A percentile compares a stretch with the other conserved stretches of the same genome.
Evolutionary conservation across 1,140 invertebrate genomes (phyloP).

Genomic region (Pteromalus puparum): DNA sequence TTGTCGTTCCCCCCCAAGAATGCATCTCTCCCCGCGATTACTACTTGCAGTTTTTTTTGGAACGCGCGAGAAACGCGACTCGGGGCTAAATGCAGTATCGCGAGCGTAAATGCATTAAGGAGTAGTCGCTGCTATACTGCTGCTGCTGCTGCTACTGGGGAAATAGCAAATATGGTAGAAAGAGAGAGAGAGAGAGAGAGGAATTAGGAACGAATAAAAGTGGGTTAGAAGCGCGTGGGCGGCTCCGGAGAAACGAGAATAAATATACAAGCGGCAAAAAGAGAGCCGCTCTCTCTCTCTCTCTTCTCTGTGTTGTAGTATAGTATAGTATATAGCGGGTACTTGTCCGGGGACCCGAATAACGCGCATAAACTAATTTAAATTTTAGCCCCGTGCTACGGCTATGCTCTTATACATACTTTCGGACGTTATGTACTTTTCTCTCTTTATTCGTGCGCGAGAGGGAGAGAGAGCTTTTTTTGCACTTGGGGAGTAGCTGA

Average conservation of each 20-base stretch:
- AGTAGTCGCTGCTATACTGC: too few species aligned
- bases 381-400: slow-evolving; percentile 8
- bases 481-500: too few species aligned
- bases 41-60: not conserved
- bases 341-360: slow-evolving; percentile 8
- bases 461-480: not conserved
- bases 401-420: not conserved
- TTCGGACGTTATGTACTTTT: slow-evolving; percentile 1
- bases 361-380: slow-evolving; percentile 46
- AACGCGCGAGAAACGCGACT: not conserved
- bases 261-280: slow-evolving; percentile 13
- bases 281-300: not conserved
- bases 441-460: not conserved
- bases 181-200: slow-evolving; percentile 25
- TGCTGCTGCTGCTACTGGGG: not conserved
- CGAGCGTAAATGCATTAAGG: slow-evolving; percentile 36
- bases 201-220: slow-evolving; percentile 31
- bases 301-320: not conserved
- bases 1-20: slow-evolving; percentile 22
- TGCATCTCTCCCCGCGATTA: not conserved
- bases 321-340: not conserved
- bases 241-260: slow-evolving; percentile 4
- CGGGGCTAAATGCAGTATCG: slow-evolving; percentile 31
- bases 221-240: slow-evolving; percentile 13
- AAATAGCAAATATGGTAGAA: not conserved